phyloP scores from a whole-genome alignment of 2,888 invertebrate species.

The Andrena chrysosceles region DNA sequence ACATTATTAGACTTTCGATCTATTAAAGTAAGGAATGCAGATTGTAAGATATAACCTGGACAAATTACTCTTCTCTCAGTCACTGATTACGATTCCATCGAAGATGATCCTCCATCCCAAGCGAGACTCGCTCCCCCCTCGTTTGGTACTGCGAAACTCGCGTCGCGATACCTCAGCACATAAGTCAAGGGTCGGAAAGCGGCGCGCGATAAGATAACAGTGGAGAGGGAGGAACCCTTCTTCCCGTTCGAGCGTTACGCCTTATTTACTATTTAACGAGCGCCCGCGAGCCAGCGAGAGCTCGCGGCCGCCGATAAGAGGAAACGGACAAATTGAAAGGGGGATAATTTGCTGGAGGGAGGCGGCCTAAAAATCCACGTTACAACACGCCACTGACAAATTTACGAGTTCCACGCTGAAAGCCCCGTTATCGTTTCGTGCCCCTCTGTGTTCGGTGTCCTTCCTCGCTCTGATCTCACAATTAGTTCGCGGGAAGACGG shows the following conservation, averaged over 20 bases:
- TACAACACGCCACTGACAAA: conserved; percentile 72
- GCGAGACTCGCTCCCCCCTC: conserved; percentile 36
- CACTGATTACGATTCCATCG: conserved; percentile 5
- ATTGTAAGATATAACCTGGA: not conserved
- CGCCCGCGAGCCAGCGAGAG: conserved; percentile 38
- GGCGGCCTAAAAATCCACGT: conserved; percentile 55
- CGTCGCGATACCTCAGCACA: conserved; percentile 17
- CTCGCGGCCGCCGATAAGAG: conserved; percentile 64
- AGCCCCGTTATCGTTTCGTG: conserved; percentile 61
- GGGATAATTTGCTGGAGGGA: conserved; percentile 71
- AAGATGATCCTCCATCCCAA: conserved; percentile 43
- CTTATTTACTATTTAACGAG: conserved; percentile 73
- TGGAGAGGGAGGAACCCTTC: conserved; percentile 38
- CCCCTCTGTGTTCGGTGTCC: conserved; percentile 24
- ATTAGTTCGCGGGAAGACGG: conserved; percentile 57
- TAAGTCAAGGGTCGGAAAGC: conserved; percentile 56
- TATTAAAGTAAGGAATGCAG: not conserved
- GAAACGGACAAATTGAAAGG: conserved; percentile 74
- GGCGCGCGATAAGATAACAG: conserved; percentile 64
- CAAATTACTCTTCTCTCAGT: not conserved
- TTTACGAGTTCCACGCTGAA: conserved; percentile 72
- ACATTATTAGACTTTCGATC: too few species aligned
- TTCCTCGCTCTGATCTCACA: conserved; percentile 45
- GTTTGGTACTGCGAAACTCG: conserved; percentile 34
- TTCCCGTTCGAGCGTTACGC: conserved; percentile 66